Percentiles rank a stretch among this genome's conserved stretches.
phyloP scores from a whole-genome alignment of 2,888 invertebrate genomes.

The Pterobdella sp. region DNA sequence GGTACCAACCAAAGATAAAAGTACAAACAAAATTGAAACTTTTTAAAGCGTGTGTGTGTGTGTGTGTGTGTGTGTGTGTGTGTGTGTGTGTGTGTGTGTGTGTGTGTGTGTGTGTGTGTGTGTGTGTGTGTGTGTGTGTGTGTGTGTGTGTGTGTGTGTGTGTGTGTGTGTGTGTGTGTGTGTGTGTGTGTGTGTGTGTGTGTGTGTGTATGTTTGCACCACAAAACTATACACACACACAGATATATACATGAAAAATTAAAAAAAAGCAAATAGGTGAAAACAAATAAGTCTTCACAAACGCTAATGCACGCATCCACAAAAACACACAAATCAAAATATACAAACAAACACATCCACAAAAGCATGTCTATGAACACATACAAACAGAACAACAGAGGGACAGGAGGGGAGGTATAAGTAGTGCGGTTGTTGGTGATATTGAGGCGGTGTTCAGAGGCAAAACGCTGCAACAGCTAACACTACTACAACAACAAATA shows the following conservation, averaged over 20 bases:
- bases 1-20: no score
- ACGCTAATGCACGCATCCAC: neutral
- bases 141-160: neutral
- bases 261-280: neutral
- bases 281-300: neutral
- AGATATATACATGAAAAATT: neutral
- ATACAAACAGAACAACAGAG: neutral
- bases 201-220: neutral
- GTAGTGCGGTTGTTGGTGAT: constrained; percentile 81
- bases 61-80: constrained; percentile 16
- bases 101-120: constrained; percentile 14
- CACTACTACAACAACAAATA: constrained; percentile 73
- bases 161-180: neutral
- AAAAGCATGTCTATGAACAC: constrained; percentile 5
- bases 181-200: neutral
- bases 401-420: constrained; percentile 62
- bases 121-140: constrained; percentile 1
- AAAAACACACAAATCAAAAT: neutral
- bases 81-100: constrained; percentile 14
- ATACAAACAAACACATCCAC: no score
- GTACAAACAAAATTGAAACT: no score
- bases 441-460: constrained; percentile 83
- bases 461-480: constrained; percentile 78
- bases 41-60: constrained; percentile 8
- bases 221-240: neutral